phyloP scores from a whole-genome alignment of 2,113 vertebrate species.

The Falco punctatus region DNA sequence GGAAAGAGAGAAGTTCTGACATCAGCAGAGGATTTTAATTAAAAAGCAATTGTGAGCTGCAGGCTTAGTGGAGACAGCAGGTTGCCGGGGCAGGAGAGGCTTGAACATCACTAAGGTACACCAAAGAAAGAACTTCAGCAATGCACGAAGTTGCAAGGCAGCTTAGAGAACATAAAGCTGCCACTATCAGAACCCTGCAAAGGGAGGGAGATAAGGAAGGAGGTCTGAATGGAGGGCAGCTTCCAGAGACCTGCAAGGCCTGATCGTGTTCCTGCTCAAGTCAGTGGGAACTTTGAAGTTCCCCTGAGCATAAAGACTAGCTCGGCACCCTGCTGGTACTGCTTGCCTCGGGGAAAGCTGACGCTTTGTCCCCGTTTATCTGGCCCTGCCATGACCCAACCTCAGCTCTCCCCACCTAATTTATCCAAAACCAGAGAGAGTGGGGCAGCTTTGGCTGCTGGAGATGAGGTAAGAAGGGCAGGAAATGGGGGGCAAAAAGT shows the following conservation, averaged over 20 bases:
- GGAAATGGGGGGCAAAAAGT: not conserved
- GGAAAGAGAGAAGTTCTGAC: not conserved
- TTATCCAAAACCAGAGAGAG: not conserved
- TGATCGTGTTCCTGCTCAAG: not conserved
- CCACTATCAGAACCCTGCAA: not conserved
- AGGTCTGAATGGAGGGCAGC: not conserved
- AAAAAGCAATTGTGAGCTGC: not conserved
- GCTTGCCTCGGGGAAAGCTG: not conserved
- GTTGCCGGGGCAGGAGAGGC: not conserved
- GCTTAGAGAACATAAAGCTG: not conserved
- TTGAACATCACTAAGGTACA: not conserved
- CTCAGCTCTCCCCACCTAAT: not conserved
- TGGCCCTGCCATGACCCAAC: not conserved
- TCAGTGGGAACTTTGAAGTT: not conserved
- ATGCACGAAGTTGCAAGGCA: not conserved
- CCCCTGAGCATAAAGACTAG: not conserved
- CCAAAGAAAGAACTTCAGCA: not conserved
- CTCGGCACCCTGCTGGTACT: not conserved
- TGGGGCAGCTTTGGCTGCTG: not conserved
- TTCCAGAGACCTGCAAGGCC: not conserved
- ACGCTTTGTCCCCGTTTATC: constrained; percentile 3
- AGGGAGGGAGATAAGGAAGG: constrained; percentile 25
- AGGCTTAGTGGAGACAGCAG: not conserved
- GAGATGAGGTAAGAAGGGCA: not conserved
- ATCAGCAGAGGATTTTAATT: constrained; percentile 34